Evolutionary conservation across 2,888 invertebrate genomes (phyloP).

Genomic region (Hedya salicella): DNA sequence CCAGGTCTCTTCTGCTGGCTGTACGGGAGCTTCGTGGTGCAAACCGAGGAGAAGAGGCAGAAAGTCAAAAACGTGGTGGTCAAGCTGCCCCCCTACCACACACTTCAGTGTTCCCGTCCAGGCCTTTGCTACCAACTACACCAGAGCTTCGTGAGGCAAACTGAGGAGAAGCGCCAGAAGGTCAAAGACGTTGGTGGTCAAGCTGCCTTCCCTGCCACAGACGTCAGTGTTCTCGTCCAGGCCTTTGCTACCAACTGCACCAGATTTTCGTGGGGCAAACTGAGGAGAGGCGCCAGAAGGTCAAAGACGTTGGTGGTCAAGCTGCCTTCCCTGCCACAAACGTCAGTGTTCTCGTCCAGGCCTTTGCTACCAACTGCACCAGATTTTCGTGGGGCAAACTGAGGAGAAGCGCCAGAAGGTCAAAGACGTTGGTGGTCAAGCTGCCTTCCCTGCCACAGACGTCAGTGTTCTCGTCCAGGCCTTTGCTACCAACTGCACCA

Average conservation of each 20-base stretch:
- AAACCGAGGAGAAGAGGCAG: conserved; percentile 88
- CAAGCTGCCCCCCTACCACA: conserved; percentile 98
- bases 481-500: too few relatives aligned
- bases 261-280: conserved; percentile 96
- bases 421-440: too few relatives aligned
- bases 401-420: too few relatives aligned
- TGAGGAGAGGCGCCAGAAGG: conserved; percentile 88
- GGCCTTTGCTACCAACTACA: conserved; percentile 91
- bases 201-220: conserved; percentile 97
- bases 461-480: too few relatives aligned
- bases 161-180: conserved; percentile 87
- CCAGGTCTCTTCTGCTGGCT: conserved; percentile 88
- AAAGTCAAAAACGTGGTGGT: conserved; percentile 96
- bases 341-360: conserved; percentile 78
- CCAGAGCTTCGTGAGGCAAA: conserved; percentile 96
- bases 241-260: conserved; percentile 92
- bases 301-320: conserved; percentile 96
- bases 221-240: conserved; percentile 82
- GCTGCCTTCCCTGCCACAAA: conserved; percentile 97
- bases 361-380: too few relatives aligned
- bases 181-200: conserved; percentile 96
- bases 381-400: too few relatives aligned
- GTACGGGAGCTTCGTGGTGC: conserved; percentile 97
- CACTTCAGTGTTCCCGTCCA: conserved; percentile 82
- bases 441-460: too few relatives aligned